Evolutionary conservation across 53 echinoderm and acorn worm genomes (phyloP).

Genomic region (Henricia sp.): DNA sequence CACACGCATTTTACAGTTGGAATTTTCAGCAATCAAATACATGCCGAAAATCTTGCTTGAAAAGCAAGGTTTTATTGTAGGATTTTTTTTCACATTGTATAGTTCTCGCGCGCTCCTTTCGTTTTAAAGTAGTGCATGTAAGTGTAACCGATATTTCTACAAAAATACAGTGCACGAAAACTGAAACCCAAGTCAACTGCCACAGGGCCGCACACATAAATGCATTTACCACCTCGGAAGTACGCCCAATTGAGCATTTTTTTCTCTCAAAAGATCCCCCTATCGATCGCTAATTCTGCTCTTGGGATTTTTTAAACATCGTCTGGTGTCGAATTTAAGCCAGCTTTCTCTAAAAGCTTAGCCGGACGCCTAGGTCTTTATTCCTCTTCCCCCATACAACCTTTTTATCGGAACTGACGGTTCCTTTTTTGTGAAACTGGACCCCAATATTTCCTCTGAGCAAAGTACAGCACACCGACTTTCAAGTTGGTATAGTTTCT

Average conservation of each 20-base stretch:
- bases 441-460: constrained; percentile 27
- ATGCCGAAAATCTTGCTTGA: no score
- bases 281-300: constrained; percentile 3
- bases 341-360: constrained; percentile 1
- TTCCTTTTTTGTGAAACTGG: constrained; percentile 47
- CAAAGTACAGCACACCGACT: constrained; percentile 13
- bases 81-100: no score
- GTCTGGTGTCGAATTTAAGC: constrained; percentile 32
- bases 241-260: constrained; percentile 45
- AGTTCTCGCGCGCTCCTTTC: no score
- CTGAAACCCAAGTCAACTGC: no score
- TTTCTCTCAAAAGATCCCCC: constrained; percentile 13
- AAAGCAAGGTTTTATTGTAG: no score
- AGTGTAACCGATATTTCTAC: no score
- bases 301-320: constrained; percentile 17
- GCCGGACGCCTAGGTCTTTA: neutral
- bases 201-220: constrained; percentile 17
- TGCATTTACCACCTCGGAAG: constrained; percentile 52
- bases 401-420: constrained; percentile 46
- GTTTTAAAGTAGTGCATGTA: no score
- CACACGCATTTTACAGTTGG: no score
- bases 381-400: neutral
- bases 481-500: constrained; percentile 9
- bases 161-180: no score
- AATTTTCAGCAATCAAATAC: no score